Conservation (phyloP, 2,888 invertebrate genomes). For the Ochropacha duplaris region DNA sequence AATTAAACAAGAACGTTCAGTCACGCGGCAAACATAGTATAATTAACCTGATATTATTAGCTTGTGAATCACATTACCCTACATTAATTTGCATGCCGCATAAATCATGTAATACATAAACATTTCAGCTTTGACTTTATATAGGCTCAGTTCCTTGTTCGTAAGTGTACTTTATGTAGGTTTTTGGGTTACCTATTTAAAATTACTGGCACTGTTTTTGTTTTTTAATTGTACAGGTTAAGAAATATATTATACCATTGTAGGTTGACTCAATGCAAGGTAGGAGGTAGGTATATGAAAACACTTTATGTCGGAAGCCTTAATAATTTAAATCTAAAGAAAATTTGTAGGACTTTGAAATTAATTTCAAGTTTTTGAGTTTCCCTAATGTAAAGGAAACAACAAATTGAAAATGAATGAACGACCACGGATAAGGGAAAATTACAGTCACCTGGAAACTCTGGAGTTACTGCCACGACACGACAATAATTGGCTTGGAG, state of each 20-base stretch:
- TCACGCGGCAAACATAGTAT: neutral
- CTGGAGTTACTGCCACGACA: neutral
- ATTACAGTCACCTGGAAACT: neutral
- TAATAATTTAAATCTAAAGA: neutral
- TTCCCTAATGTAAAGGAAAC: neutral
- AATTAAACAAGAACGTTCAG: conserved; percentile 1
- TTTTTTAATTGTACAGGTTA: neutral
- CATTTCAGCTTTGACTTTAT: neutral
- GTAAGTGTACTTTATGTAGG: too few relatives aligned
- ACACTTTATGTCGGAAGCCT: neutral
- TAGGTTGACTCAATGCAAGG: too few relatives aligned
- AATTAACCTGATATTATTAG: neutral
- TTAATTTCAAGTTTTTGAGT: neutral
- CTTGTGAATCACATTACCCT: neutral
- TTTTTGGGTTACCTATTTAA: too few relatives aligned
- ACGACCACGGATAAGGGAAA: neutral
- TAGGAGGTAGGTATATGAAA: too few relatives aligned
- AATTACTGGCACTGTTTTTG: too few relatives aligned
- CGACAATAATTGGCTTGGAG: neutral
- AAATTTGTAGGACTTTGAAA: neutral
- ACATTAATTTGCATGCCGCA: neutral
- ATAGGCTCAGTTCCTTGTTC: neutral
- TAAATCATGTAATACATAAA: neutral
- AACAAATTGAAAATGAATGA: neutral
- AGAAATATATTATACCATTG: neutral